Conservation (phyloP, 2,888 invertebrate species). For the Dicycla oo region DNA sequence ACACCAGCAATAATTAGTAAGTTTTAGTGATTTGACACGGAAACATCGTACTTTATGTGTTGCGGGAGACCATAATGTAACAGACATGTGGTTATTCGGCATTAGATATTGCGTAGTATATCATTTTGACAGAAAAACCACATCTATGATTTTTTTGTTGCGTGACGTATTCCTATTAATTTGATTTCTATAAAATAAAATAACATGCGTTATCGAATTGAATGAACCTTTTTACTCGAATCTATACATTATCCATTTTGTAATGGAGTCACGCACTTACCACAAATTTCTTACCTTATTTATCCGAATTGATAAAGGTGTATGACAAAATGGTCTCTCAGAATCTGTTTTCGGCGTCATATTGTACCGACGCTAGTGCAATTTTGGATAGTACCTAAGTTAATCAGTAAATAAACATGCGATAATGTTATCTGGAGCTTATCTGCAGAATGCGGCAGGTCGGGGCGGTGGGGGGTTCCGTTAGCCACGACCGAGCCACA, state of each 20-base stretch:
- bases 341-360: conserved; percentile 15
- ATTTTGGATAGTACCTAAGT: conserved; percentile 56
- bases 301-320: conserved; percentile 41
- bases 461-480: conserved; percentile 68
- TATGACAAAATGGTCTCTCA: conserved; percentile 2
- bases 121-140: conserved; percentile 5
- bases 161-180: conserved; percentile 17
- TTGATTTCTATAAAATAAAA: conserved; percentile 23
- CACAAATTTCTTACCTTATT: conserved; percentile 29
- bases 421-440: conserved; percentile 80
- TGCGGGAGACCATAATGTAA: conserved; percentile 3
- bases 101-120: conserved; percentile 1
- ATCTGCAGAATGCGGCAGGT: conserved; percentile 74
- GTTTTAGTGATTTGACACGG: conserved; percentile 33
- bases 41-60: conserved; percentile 29
- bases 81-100: background rate
- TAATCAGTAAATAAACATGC: conserved; percentile 80
- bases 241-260: conserved; percentile 57
- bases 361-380: conserved; percentile 45
- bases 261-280: conserved; percentile 68
- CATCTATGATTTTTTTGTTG: conserved; percentile 22
- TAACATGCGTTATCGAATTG: conserved; percentile 65
- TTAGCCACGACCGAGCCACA: conserved; percentile 75
- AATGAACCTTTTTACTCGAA: conserved; percentile 69
- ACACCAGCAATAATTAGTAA: conserved; percentile 39